These are phyloP conservation scores for Ernsta delagoae DNA, from an alignment of 2,888 invertebrate genomes.

Conservation along the genomic window DNA sequence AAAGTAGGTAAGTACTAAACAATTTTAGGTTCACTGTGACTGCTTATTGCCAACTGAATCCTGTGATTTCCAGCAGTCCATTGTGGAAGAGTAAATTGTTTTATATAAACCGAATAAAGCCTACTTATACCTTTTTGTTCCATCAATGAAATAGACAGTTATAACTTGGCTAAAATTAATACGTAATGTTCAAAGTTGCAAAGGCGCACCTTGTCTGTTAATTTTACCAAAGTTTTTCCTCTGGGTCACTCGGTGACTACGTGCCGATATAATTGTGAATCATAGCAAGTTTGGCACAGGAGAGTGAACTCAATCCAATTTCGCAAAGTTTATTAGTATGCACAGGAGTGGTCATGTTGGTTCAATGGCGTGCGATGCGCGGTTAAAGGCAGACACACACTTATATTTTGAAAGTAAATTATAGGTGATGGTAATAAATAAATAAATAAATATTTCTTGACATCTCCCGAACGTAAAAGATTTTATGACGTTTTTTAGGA, in stretches of 20 bases:
- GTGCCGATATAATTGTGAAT: slow-evolving; percentile 31
- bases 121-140: neutral
- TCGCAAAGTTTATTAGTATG: slow-evolving; percentile 57
- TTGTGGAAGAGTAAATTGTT: neutral
- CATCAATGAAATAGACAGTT: no score
- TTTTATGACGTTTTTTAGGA: no score
- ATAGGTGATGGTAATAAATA: no score
- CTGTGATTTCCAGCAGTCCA: neutral
- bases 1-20: no score
- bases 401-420: no score
- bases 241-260: slow-evolving; percentile 21
- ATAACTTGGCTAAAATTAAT: no score
- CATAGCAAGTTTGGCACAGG: slow-evolving; percentile 31
- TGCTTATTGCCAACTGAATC: neutral
- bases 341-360: slow-evolving; percentile 48
- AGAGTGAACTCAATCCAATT: slow-evolving; percentile 44
- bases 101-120: neutral
- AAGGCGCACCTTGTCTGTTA: neutral
- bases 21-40: neutral
- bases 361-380: slow-evolving; percentile 49
- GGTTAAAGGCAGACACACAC: slow-evolving; percentile 37
- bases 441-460: no score
- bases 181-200: neutral
- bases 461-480: no score
- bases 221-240: slow-evolving; percentile 14